These are phyloP conservation scores for Pangasius mekongensis DNA, from an alignment of 2,797 vertebrate genomes.

Conservation along the genomic window DNA sequence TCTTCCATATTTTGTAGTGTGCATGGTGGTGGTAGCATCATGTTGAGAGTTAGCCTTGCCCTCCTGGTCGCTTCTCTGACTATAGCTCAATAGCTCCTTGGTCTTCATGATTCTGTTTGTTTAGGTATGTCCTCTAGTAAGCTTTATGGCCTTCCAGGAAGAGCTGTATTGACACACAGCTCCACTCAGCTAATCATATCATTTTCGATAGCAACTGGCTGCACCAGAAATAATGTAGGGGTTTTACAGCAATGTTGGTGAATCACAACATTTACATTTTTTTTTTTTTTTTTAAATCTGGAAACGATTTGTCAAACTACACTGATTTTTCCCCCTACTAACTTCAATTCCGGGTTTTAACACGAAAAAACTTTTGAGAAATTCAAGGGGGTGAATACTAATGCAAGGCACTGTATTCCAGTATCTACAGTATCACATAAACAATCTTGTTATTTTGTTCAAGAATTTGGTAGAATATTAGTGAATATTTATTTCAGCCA, in stretches of 20 bases:
- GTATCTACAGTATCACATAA: neutral
- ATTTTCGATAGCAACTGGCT: neutral
- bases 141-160: neutral
- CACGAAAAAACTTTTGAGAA: neutral
- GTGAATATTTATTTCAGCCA: neutral
- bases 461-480: neutral
- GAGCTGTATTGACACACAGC: neutral
- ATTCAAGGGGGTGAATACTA: neutral
- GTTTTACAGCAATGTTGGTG: neutral
- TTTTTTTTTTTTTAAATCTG: no score
- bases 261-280: neutral
- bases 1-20: neutral
- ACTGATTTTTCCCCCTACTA: neutral
- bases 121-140: neutral
- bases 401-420: neutral
- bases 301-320: neutral
- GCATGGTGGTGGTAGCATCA: neutral
- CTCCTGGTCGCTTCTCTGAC: neutral
- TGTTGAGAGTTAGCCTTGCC: neutral
- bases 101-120: neutral
- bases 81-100: neutral
- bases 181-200: neutral
- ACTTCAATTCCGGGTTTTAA: neutral
- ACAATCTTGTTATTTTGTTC: neutral
- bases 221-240: neutral